These are phyloP conservation scores for Luperina nickerlii DNA, from an alignment of 2,888 invertebrate species.

Conservation along the genomic window DNA sequence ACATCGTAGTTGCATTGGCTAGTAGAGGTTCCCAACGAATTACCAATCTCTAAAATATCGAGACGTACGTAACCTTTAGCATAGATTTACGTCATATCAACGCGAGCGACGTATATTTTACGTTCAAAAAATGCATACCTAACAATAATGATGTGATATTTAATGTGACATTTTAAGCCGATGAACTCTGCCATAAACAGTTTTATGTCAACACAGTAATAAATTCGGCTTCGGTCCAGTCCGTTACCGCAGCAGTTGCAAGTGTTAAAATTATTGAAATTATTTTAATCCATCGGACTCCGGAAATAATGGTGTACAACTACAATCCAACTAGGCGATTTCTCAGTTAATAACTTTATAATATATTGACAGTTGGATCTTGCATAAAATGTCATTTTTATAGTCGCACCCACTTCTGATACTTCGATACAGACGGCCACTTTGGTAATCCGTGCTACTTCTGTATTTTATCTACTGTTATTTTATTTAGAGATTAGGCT, in stretches of 20 bases:
- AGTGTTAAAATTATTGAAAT: constrained; percentile 30
- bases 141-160: constrained; percentile 47
- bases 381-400: constrained; percentile 46
- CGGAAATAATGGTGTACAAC: constrained; percentile 31
- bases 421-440: constrained; percentile 20
- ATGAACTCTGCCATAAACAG: constrained; percentile 51
- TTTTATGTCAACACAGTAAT: constrained; percentile 56
- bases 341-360: constrained; percentile 41
- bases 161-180: constrained; percentile 51
- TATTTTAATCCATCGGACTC: constrained; percentile 32
- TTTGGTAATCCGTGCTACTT: constrained; percentile 29
- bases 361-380: constrained; percentile 16
- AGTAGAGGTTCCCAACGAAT: constrained; percentile 52
- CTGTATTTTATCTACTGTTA: constrained; percentile 12
- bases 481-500: constrained; percentile 35
- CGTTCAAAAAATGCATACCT: constrained; percentile 44
- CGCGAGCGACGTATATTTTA: constrained; percentile 47
- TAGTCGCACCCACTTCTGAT: constrained; percentile 17
- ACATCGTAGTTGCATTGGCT: constrained; percentile 47
- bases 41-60: constrained; percentile 63
- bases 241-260: constrained; percentile 16
- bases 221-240: constrained; percentile 17
- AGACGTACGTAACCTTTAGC: constrained; percentile 60
- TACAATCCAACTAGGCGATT: constrained; percentile 33
- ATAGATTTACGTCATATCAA: constrained; percentile 55